Base-by-base conservation (phyloP, 2,888 invertebrate species). In the Netelia virgata region DNA sequence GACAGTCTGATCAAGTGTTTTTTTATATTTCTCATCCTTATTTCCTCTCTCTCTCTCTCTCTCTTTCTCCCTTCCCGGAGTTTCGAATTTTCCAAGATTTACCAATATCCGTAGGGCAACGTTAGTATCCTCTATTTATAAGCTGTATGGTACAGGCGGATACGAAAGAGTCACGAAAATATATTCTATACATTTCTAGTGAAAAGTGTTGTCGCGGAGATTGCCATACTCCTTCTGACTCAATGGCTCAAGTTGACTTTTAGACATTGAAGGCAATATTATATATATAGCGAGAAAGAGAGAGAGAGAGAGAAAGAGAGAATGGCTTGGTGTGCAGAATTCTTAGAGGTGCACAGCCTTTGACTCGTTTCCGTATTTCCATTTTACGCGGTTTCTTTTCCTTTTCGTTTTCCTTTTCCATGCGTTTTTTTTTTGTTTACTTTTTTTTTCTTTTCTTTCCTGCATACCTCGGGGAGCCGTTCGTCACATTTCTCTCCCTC, bases 161-260 rank as follows among this genome's bases (percentile, higher is more conserved):
- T 57, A 59, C 6, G 41, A 59, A 72, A 75, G 41, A 66, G 18
- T 72, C 78, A 81, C 41, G 77, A 81, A 87, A 78, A 79, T 72
- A 85, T 86, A 87, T 88, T 87, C 82, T 79, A 84, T 86, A 75
- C 82, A 86, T 87, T 85, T 84, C 53, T 75, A 83, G 79, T 66
- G 53, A 70, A 75, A 78, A 68, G 41, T 64, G 68, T 47, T 47
- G 59, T 75, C 75, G 61, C 63, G 9, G 14, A 75, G 59, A 81
- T 75, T 81, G 74, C 69, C 41, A 47, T 63, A 28, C 11, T 72
- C 16, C 41, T 16, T 66, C 36, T 61, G 41, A 50, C 50, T 63
- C 61, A 69, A 68, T 77, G 61, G 61, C 57, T 69, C 50, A 50
- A 59, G 18, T 61, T 68, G 41, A 68, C 59, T 74, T 80, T 61